A percentile compares a stretch with the other conserved stretches of the same genome.
phyloP scores from a whole-genome alignment of 1,140 invertebrate genomes.

The Drosophila pectinifera region DNA sequence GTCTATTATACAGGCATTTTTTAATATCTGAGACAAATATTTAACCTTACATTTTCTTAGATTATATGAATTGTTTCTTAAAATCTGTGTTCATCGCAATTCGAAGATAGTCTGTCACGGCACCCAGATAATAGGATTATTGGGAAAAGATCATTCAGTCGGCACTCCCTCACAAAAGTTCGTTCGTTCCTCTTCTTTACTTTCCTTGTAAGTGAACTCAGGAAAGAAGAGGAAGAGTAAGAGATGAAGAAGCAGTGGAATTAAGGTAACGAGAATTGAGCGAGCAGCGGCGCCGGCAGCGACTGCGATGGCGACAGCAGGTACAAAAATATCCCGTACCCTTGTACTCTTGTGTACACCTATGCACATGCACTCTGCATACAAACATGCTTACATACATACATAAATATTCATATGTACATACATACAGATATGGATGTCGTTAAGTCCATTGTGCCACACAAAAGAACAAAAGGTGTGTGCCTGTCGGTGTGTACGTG shows the following conservation, averaged over 20 bases:
- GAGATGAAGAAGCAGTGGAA: slow-evolving; percentile 7
- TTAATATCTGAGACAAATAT: neutral
- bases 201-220: slow-evolving; percentile 26
- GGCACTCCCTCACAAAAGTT: slow-evolving; percentile 39
- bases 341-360: slow-evolving; percentile 16
- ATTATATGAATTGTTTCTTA: neutral
- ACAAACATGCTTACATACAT: neutral
- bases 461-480: slow-evolving; percentile 74
- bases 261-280: slow-evolving; percentile 57
- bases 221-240: slow-evolving; percentile 20
- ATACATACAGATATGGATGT: slow-evolving; percentile 22
- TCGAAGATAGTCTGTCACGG: neutral
- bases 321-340: slow-evolving; percentile 38
- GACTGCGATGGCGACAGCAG: slow-evolving; percentile 39
- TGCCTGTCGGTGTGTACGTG: neutral
- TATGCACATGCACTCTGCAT: slow-evolving; percentile 17
- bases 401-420: neutral
- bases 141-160: slow-evolving; percentile 31
- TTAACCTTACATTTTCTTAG: neutral
- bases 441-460: slow-evolving; percentile 69
- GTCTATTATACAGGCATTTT: no score
- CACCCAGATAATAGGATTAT: slow-evolving; percentile 19
- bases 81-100: neutral
- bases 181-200: slow-evolving; percentile 19
- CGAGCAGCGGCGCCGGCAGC: slow-evolving; percentile 22